These are phyloP conservation scores for Ischnura elegans DNA, from an alignment of 2,888 invertebrate species.

Conservation along the genomic window DNA sequence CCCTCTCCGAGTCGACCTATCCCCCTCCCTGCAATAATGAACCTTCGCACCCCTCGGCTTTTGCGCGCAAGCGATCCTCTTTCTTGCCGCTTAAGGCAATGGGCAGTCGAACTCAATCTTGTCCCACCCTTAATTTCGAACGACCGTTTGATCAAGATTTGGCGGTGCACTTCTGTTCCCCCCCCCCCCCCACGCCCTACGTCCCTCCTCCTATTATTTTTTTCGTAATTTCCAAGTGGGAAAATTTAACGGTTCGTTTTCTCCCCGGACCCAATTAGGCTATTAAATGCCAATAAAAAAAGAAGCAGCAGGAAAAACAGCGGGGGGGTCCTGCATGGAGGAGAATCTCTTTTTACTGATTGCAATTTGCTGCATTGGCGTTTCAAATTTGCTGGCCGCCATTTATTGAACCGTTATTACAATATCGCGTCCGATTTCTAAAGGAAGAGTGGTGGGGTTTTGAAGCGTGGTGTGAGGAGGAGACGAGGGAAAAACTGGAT, in stretches of 20 bases:
- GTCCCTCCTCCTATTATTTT: too few species aligned
- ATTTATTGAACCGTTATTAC: conserved; percentile 57
- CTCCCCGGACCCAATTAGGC: conserved; percentile 30
- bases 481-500: background rate
- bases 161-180: background rate
- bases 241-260: conserved; percentile 41
- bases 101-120: background rate
- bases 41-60: background rate
- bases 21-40: background rate
- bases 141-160: conserved; percentile 49
- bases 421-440: conserved; percentile 41
- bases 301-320: background rate
- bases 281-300: conserved; percentile 30
- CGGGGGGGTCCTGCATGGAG: background rate
- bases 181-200: too few species aligned
- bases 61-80: background rate
- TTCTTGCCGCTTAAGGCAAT: background rate
- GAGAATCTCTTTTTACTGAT: conserved; percentile 51
- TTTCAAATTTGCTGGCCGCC: conserved; percentile 57
- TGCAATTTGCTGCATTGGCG: conserved; percentile 63
- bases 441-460: background rate
- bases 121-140: conserved; percentile 7
- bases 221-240: conserved; percentile 11
- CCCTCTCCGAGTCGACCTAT: background rate
- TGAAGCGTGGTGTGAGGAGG: background rate